Conservation (phyloP, 2,888 invertebrate species). For the Tolmerus cingulatus region DNA sequence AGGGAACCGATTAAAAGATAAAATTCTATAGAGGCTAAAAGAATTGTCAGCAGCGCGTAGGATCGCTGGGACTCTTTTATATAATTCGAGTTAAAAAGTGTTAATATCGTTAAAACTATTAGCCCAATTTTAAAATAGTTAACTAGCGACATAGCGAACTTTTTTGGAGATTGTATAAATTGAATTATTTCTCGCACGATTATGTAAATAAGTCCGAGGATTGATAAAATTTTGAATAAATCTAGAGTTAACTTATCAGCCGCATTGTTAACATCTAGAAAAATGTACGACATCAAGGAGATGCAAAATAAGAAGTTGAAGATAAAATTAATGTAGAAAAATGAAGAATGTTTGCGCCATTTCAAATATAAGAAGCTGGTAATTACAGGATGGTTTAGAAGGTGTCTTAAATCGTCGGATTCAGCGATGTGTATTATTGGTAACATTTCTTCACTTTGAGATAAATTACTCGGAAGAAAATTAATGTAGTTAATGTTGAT, state of each 20-base stretch:
- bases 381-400: slow-evolving; percentile 80
- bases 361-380: slow-evolving; percentile 82
- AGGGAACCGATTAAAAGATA: not conserved
- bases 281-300: slow-evolving; percentile 74
- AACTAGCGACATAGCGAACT: slow-evolving; percentile 59
- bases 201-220: not conserved
- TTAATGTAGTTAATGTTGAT: slow-evolving; percentile 78
- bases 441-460: slow-evolving; percentile 72
- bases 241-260: no score
- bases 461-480: slow-evolving; percentile 67
- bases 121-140: slow-evolving; percentile 68
- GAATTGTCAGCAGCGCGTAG: slow-evolving; percentile 75
- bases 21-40: slow-evolving; percentile 79
- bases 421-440: slow-evolving; percentile 76
- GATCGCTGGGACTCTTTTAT: slow-evolving; percentile 69
- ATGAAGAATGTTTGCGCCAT: slow-evolving; percentile 78
- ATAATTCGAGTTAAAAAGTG: slow-evolving; percentile 67
- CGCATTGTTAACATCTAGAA: slow-evolving; percentile 58
- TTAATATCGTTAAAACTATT: slow-evolving; percentile 67
- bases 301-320: slow-evolving; percentile 76
- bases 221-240: not conserved
- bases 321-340: slow-evolving; percentile 76
- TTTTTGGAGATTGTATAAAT: not conserved
- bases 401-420: slow-evolving; percentile 71
- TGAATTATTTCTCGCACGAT: not conserved